Conservation (phyloP, 2,888 invertebrate species). For the Aethes cnicana region DNA sequence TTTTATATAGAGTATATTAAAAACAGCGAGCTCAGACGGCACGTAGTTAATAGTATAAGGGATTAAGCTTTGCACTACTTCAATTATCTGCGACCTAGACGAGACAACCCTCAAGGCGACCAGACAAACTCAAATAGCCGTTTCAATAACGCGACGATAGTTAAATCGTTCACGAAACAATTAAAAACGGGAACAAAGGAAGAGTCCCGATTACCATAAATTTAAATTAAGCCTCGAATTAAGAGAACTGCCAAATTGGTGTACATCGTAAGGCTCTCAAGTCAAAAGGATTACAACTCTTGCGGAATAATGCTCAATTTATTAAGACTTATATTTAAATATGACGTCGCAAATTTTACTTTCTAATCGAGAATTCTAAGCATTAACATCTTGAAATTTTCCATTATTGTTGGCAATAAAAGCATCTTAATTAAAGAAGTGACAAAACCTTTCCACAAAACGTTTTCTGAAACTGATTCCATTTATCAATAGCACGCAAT, state of each 20-base stretch:
- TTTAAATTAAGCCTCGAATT: constrained; percentile 54
- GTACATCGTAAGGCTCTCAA: constrained; percentile 52
- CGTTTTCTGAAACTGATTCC: too few relatives aligned
- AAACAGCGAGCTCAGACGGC: too few relatives aligned
- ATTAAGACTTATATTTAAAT: constrained; percentile 18
- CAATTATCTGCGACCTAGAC: not conserved
- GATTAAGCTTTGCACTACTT: not conserved
- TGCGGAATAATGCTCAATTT: constrained; percentile 11
- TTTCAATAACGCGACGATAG: constrained; percentile 1
- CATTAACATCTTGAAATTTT: constrained; percentile 3
- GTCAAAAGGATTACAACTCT: constrained; percentile 49
- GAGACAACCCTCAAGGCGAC: not conserved
- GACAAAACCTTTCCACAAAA: not conserved
- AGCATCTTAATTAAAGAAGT: too few relatives aligned
- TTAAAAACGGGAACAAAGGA: constrained; percentile 34
- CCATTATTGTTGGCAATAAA: constrained; percentile 6
- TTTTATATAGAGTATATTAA: too few relatives aligned
- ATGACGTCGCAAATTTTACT: constrained; percentile 2
- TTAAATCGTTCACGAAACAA: constrained; percentile 27
- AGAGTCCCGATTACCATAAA: constrained; percentile 54
- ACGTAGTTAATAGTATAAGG: too few relatives aligned
- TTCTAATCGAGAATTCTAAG: not conserved
- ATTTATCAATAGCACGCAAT: too few relatives aligned
- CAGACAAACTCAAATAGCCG: not conserved
- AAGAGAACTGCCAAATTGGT: constrained; percentile 37